Evolutionary conservation across 2,888 invertebrate genomes (phyloP), one percentile per base, ranked within the genome.

Genomic region (Lasioglossum oenotherae): DNA sequence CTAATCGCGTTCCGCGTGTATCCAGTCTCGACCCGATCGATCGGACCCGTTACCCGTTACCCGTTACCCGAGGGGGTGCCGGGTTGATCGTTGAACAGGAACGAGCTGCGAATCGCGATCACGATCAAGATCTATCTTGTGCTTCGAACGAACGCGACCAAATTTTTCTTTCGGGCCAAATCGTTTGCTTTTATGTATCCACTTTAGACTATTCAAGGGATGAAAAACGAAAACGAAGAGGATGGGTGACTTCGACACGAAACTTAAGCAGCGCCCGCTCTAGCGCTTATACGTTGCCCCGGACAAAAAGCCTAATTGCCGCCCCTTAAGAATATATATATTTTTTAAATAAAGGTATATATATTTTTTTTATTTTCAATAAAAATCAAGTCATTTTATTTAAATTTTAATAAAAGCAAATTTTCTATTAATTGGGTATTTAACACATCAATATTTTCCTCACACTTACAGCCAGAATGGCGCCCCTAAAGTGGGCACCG

Each of bases 1-100:
- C 74, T 90, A 88, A 90, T 87, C 85, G 82, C 74, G 80, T 89
- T 84, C 84, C 82, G 46, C 84, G 78, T 84, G 83, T 82, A 82
- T 88, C 76, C 78, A 73, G 53, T 81, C 78, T 53, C 74, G 78
- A 81, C 83, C 41, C 82, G 73, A 84, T 78, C 81, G 89, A 89
- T 90, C 76, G 80, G 38, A 69, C 60, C n/a, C 53, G 27, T 74
- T 73, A 71, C 35, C 35, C 53, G 27, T 74, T 73, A 71, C 35
- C 35, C 31, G 35, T 74, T 57, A 67, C 71, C 69, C 46, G 53
- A 67, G 27, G 64, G 64, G 27, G 5, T 16, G 31, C 16, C 64
- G 64, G 31, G 14, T 31, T 64, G 64, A 31, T 64, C 64, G 64
- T 64, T 31, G 31, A 6, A 64, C 64, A n/a, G 64, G 64, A 64